Evolutionary conservation across 1,140 invertebrate species (phyloP).

Genomic region (Dendroctonus valens): DNA sequence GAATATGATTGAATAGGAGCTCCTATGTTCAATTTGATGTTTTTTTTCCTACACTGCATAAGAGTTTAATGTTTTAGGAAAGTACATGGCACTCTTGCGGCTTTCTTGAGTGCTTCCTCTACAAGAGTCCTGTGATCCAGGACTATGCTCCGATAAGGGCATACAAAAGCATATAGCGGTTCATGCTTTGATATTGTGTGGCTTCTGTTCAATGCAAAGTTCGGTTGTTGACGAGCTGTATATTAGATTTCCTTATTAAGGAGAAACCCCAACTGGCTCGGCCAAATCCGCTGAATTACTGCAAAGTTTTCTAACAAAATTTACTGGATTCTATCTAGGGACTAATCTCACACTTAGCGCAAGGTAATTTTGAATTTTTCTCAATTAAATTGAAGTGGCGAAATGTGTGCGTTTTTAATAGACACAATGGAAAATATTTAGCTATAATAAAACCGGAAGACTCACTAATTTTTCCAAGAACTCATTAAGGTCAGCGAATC

Average conservation of each 20-base stretch:
- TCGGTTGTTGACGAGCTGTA: background rate
- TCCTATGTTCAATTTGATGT: no score
- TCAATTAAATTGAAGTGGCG: background rate
- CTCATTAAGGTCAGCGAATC: no score
- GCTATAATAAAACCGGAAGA: no score
- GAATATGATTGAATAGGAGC: no score
- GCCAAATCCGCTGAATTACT: background rate
- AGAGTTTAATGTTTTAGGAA: no score
- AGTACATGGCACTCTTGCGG: no score
- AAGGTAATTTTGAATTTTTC: background rate
- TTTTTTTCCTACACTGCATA: no score
- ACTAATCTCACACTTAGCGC: background rate
- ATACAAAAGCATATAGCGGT: background rate
- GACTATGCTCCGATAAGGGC: background rate
- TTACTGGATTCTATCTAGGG: background rate
- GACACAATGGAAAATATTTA: no score
- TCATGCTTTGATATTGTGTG: background rate
- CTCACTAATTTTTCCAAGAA: no score
- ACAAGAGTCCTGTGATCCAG: no score
- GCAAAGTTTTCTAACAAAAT: constrained; percentile 8
- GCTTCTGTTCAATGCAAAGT: background rate
- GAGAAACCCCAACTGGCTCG: background rate
- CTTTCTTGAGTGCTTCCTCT: no score
- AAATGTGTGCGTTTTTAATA: no score
- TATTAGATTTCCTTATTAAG: constrained; percentile 4